phyloP scores from a whole-genome alignment of 92 coral and sea anemone genomes.

The Epizoanthus ramosus region DNA sequence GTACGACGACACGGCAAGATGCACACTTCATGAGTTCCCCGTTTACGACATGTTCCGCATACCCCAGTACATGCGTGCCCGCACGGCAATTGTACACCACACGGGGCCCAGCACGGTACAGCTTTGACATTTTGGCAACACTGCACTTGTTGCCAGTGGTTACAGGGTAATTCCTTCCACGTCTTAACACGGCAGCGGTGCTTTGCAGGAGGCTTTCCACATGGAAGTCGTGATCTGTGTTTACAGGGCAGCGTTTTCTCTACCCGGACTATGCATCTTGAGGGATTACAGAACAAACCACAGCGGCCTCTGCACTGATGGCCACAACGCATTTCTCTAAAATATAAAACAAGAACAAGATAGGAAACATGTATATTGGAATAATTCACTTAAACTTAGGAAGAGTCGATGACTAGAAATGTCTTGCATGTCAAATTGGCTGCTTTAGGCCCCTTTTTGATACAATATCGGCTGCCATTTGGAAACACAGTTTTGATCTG shows the following conservation, averaged over 20 bases:
- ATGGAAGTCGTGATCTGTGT: constrained; percentile 51
- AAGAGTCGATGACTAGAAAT: too few species aligned
- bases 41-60: constrained; percentile 55
- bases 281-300: constrained; percentile 34
- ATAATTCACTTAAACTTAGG: too few species aligned
- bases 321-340: constrained; percentile 47
- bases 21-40: constrained; percentile 61
- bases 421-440: too few species aligned
- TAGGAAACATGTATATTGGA: too few species aligned
- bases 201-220: constrained; percentile 60
- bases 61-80: constrained; percentile 68
- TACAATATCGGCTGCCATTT: too few species aligned
- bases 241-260: constrained; percentile 50
- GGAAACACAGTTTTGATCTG: too few species aligned
- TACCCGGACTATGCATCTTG: constrained; percentile 38
- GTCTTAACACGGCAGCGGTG: constrained; percentile 49
- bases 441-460: too few species aligned
- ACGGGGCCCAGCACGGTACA: constrained; percentile 53
- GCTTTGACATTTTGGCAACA: constrained; percentile 40
- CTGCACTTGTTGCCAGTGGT: constrained; percentile 53
- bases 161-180: constrained; percentile 63
- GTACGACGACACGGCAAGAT: constrained; percentile 58
- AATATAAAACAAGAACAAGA: background rate
- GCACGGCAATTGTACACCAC: constrained; percentile 59
- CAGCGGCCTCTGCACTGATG: constrained; percentile 49